phyloP scores from a whole-genome alignment of 2,888 invertebrate genomes.

The Hyppa rectilinea region DNA sequence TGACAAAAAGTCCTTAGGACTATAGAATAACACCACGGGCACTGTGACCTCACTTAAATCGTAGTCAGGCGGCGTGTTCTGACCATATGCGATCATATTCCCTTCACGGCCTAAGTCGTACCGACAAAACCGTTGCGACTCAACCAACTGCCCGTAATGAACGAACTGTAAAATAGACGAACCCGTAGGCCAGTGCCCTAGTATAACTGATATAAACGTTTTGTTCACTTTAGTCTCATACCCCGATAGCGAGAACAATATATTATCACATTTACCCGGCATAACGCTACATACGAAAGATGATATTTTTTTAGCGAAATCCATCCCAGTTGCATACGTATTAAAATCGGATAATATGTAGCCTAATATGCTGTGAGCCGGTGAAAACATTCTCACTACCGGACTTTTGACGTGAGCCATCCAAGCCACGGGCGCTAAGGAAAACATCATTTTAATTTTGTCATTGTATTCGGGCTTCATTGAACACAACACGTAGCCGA shows the following conservation, averaged over 20 bases:
- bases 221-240: conserved; percentile 74
- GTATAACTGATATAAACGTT: conserved; percentile 90
- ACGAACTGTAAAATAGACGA: conserved; percentile 88
- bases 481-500: conserved; percentile 90
- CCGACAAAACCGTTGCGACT: conserved; percentile 78
- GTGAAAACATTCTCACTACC: conserved; percentile 76
- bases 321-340: conserved; percentile 70
- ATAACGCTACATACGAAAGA: conserved; percentile 72
- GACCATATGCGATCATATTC: conserved; percentile 85
- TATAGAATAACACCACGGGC: conserved; percentile 79
- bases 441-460: conserved; percentile 90
- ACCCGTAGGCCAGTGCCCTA: conserved; percentile 91
- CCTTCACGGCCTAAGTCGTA: conserved; percentile 75
- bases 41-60: conserved; percentile 73
- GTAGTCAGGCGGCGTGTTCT: conserved; percentile 78
- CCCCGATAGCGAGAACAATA: conserved; percentile 75
- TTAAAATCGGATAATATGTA: conserved; percentile 70
- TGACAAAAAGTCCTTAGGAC: conserved; percentile 86
- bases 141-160: conserved; percentile 83
- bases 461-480: conserved; percentile 89
- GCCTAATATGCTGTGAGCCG: conserved; percentile 69
- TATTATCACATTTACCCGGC: conserved; percentile 72
- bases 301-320: conserved; percentile 73
- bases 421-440: conserved; percentile 91
- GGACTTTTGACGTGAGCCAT: conserved; percentile 84